Percentiles rank a stretch among this genome's conserved stretches.
These are phyloP conservation scores for Holacanthella duospinosa DNA, from an alignment of 2,888 invertebrate genomes.

Conservation along the genomic window DNA sequence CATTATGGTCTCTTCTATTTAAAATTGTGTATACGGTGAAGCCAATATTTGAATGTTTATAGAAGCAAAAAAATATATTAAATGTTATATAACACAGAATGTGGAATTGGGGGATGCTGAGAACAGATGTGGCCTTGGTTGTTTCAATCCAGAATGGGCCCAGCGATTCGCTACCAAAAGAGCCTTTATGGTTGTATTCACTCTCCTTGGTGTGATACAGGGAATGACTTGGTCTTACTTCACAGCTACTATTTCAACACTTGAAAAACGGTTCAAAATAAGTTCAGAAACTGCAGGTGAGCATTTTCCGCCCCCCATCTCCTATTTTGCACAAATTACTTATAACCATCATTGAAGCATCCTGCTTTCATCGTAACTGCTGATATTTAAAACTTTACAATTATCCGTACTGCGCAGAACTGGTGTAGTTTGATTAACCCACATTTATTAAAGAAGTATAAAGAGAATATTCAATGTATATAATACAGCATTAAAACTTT, in stretches of 20 bases:
- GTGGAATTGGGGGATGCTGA: no score
- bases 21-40: no score
- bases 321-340: background rate
- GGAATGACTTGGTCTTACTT: constrained; percentile 60
- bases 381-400: no score
- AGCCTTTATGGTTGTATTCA: constrained; percentile 52
- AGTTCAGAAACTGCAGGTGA: constrained; percentile 58
- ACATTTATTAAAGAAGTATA: no score
- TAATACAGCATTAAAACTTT: background rate
- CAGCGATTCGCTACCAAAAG: constrained; percentile 52
- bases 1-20: no score
- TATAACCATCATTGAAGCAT: no score
- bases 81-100: no score
- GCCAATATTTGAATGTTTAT: no score
- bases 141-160: constrained; percentile 51
- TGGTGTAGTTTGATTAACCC: no score
- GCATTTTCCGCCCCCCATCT: constrained; percentile 15
- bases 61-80: no score
- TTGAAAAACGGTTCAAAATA: constrained; percentile 62
- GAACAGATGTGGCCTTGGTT: constrained; percentile 51
- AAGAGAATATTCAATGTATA: background rate
- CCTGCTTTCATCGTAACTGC: no score
- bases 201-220: constrained; percentile 50
- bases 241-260: constrained; percentile 61
- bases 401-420: no score